phyloP scores from a whole-genome alignment of 2,113 vertebrate genomes.

The Corythaixoides concolor region DNA sequence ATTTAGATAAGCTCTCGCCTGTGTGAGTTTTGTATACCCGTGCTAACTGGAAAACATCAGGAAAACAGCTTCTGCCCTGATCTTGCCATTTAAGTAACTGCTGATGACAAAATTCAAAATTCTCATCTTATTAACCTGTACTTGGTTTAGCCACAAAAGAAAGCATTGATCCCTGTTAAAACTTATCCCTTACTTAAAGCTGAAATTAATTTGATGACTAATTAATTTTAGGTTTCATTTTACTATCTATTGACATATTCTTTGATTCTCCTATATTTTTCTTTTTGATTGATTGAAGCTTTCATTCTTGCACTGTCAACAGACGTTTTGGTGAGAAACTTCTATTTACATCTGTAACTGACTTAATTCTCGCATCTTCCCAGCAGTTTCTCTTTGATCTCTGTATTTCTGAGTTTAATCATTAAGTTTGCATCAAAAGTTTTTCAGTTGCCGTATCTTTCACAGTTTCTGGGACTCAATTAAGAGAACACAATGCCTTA shows the following conservation, averaged over 20 bases:
- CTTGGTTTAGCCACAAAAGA: not conserved
- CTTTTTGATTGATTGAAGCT: not conserved
- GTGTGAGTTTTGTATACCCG: not conserved
- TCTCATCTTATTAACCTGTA: not conserved
- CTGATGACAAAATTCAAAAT: not conserved
- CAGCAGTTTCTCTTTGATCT: constrained; percentile 36
- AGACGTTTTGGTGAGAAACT: constrained; percentile 1
- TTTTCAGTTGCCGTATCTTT: not conserved
- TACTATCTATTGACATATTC: not conserved
- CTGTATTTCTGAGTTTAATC: constrained; percentile 35
- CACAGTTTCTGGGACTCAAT: not conserved
- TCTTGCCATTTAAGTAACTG: not conserved
- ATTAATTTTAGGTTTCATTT: constrained; percentile 9
- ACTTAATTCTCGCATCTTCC: constrained; percentile 21
- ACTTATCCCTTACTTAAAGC: not conserved
- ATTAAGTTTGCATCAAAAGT: not conserved
- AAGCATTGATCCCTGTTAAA: not conserved
- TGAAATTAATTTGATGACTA: constrained; percentile 1
- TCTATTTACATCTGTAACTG: constrained; percentile 21
- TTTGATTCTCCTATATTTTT: constrained; percentile 14
- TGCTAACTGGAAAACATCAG: not conserved
- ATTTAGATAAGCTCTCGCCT: not conserved
- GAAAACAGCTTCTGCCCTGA: not conserved
- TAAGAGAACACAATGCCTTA: not conserved
- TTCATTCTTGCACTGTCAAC: constrained; percentile 18